Base-by-base conservation (phyloP, 2,888 invertebrate species). In the Tethea ocularis region DNA sequence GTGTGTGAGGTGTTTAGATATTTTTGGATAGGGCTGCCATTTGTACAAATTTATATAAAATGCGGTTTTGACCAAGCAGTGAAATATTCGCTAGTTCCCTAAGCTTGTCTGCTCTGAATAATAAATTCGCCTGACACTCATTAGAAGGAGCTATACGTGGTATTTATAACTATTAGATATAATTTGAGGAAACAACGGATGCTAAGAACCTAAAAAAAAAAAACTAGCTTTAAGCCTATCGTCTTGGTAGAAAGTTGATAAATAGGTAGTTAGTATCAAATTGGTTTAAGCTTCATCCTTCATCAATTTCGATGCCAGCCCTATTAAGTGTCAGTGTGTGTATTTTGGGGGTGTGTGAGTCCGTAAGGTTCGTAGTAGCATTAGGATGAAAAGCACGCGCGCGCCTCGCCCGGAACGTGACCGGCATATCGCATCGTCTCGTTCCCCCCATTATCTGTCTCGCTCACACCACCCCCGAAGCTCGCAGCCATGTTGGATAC, bases 371-470 rank as follows among this genome's bases (percentile, higher is more conserved):
- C 82, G 84, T 83, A 84, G 84, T 73, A 73, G 78, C 87, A 91
- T 93, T 91, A 90, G 91, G 83, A 92, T 91, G 91, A 82, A 80
- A 80, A 87, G 87, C 91, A 91, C 93, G 92, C 89, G 88, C 91
- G 88, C 86, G 90, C 89, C 88, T 88, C 83, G 87, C 88, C 88
- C 84, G 86, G 75, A 80, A 93, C 93, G 93, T 93, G 93, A 93
- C 93, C 83, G 83, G 93, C 93, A 93, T 93, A 84, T 85, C 88
- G 86, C 86, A 89, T 85, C 38, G 86, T 89, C 91, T 89, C 86
- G 89, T 89, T 89, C 88, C 88, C 89, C 90, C 88, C 80, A 82
- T 86, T 78, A 75, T 84, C 85, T 80, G 78, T 88, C 88, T 89
- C 89, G 71, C 84, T 88, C 87, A 72, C 86, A 83, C 87, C 86